Conservation (phyloP, 1,140 invertebrate genomes). For the Drosophila asahinai region DNA sequence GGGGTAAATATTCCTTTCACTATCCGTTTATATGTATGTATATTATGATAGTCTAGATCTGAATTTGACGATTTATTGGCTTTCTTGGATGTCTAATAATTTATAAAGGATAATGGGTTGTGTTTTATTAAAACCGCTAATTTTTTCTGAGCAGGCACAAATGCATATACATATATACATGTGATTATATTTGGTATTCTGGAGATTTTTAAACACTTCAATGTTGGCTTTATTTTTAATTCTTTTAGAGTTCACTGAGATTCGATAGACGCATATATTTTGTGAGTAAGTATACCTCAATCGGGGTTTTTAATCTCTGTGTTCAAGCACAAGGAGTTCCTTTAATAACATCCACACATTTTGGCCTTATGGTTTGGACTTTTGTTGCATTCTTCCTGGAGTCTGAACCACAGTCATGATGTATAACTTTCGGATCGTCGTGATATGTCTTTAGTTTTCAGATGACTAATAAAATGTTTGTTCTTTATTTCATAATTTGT, state of each 20-base stretch:
- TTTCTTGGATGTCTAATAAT: neutral
- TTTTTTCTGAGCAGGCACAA: constrained; percentile 6
- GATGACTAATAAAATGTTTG: neutral
- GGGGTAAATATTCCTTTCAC: neutral
- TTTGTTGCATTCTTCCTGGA: neutral
- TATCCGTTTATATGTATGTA: neutral
- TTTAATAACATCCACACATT: neutral
- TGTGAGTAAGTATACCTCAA: neutral
- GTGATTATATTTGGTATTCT: constrained; percentile 1
- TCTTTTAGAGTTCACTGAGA: neutral
- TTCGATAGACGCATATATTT: neutral
- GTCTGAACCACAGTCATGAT: neutral
- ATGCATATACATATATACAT: constrained; percentile 4
- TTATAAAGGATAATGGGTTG: neutral
- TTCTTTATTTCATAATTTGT: neutral
- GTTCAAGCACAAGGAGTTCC: neutral
- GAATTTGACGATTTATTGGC: neutral
- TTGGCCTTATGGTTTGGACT: neutral
- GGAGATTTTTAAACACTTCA: neutral
- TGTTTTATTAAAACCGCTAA: neutral
- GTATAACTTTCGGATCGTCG: neutral
- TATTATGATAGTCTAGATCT: neutral
- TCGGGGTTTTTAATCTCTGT: neutral
- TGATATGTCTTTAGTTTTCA: constrained; percentile 10
- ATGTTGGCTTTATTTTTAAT: neutral